Conservation (phyloP, 2,113 vertebrate genomes). For the Pseudorasbora parva region DNA sequence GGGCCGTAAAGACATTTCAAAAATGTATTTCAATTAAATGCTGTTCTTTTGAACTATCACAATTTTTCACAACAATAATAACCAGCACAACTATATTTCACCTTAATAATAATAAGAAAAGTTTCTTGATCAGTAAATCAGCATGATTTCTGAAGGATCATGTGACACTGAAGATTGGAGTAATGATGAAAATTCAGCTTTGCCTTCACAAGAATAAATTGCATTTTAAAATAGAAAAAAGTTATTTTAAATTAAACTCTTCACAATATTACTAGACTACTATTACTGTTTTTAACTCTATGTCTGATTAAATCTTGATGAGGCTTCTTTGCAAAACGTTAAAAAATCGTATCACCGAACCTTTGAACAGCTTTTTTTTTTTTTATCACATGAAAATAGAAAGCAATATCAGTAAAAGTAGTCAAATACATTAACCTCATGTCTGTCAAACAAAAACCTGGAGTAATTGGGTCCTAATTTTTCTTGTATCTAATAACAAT, state of each 20-base stretch:
- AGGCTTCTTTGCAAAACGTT: too few relatives aligned
- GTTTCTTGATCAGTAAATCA: not conserved
- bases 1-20: too few relatives aligned
- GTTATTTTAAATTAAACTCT: too few relatives aligned
- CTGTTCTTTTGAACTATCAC: not conserved
- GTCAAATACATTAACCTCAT: not conserved
- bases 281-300: too few relatives aligned
- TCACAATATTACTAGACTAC: too few relatives aligned
- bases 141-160: not conserved
- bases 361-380: too few relatives aligned
- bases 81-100: not conserved
- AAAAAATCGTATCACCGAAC: too few relatives aligned
- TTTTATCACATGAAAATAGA: not conserved
- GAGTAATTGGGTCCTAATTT: not conserved
- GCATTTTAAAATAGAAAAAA: too few relatives aligned
- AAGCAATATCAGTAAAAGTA: not conserved
- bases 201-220: too few relatives aligned
- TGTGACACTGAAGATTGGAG: not conserved
- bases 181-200: too few relatives aligned
- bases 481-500: not conserved
- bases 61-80: not conserved
- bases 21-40: too few relatives aligned
- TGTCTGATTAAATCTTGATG: too few relatives aligned
- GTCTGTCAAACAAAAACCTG: not conserved
- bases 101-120: not conserved